Evolutionary conservation across 2,888 invertebrate species (phyloP), one percentile per base, ranked within the genome.

Genomic region (Cacoxenus indagator): DNA sequence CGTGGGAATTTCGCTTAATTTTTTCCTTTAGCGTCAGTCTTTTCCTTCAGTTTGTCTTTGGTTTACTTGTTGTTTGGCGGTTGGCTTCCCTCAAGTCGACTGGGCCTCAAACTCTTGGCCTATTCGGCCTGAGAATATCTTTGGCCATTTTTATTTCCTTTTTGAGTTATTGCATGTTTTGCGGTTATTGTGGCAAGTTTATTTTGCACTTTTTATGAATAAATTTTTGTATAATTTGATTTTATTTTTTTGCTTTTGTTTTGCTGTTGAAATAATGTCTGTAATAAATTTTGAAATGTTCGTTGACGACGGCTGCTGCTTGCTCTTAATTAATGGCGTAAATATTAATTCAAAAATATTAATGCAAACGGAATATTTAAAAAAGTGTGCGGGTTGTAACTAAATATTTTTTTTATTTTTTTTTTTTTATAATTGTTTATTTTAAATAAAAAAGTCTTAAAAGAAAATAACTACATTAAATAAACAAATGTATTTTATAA

Each of bases 141-240:
- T 62, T 62, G 17, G 4, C 43, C 61, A 62, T 62, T 45, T 62
- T 62, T 62, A 62, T 62, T 62, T 62, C 45, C 61, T 62, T 62
- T 62, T 62, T 62, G 46, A 54, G 55, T 55, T 62, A 55, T 64
- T 55, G 67, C 64, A 68, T 68, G 67, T 45, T 68, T 64, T 68
- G 67, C 55, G 67, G 67, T 68, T 64, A 37, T 64, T 68, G 64
- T 17, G 31, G 59, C 48, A 37, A 31, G 45, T 26, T 59, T 59
- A 29, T 59, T 22, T 55, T 55, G 24, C 37, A 17, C 19, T 6
- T 37, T 22, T 61, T 24, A 61, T 62, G n/a, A 24, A 43, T 43
- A 62, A 62, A 62, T 43, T 62, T 62, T 62, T 62, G 24, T 24
- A 62, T 62, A 62, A 62, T 62, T 57, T 57, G 37, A n/a, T n/a